phyloP scores from a whole-genome alignment of 2,797 vertebrate genomes.

The Acrocephalus scirpaceus region DNA sequence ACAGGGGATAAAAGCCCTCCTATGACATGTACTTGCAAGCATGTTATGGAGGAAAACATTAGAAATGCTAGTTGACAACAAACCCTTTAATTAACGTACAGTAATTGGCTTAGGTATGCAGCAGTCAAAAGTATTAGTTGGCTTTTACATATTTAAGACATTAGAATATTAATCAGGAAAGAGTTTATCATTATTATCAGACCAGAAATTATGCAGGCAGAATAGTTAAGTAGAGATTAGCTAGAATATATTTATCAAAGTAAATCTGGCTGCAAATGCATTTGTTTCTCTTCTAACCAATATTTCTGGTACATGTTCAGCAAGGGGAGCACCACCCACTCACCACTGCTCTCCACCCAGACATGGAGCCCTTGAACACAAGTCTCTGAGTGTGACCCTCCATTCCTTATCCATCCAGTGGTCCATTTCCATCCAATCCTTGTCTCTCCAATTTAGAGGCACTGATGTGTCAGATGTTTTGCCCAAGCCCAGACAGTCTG shows the following conservation, averaged over 20 bases:
- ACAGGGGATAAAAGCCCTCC: background rate
- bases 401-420: background rate
- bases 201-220: conserved; percentile 39
- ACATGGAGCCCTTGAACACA: background rate
- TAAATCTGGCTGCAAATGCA: background rate
- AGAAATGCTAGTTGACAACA: conserved; percentile 47
- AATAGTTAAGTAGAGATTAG: conserved; percentile 66
- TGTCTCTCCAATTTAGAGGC: background rate
- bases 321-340: background rate
- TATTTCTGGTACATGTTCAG: background rate
- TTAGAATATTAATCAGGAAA: conserved; percentile 59
- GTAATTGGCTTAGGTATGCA: conserved; percentile 37
- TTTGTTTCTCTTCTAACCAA: background rate
- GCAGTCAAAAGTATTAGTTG: conserved; percentile 52
- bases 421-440: background rate
- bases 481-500: background rate
- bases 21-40: conserved; percentile 30
- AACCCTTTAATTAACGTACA: conserved; percentile 63
- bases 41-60: background rate
- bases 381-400: too few relatives aligned
- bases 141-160: conserved; percentile 70
- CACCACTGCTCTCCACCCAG: background rate
- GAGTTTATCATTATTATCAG: conserved; percentile 56
- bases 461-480: background rate
- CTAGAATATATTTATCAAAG: background rate